A percentile compares a stretch with the other conserved stretches of the same genome.
Conservation (phyloP, 2,113 vertebrate species). For the Lonchura striata region DNA sequence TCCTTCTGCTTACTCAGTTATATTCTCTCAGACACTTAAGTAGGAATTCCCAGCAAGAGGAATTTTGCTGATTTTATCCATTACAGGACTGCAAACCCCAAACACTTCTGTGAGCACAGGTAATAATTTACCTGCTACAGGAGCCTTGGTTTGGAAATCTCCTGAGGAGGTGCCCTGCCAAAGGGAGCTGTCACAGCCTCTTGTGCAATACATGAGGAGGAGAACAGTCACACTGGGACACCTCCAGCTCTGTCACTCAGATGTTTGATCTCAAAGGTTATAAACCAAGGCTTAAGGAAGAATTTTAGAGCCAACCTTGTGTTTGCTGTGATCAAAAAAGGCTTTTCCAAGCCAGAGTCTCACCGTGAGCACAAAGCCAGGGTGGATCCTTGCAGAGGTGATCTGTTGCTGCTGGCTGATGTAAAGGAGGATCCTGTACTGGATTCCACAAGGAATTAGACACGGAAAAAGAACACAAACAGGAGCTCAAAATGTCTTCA, state of each 20-base stretch:
- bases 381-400: conserved; percentile 82
- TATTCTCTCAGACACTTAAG: background rate
- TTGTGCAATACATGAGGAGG: background rate
- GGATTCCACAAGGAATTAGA: conserved; percentile 57
- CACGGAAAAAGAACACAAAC: background rate
- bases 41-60: background rate
- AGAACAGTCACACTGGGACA: background rate
- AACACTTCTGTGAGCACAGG: background rate
- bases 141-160: rapidly evolving
- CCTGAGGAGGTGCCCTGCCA: background rate
- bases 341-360: conserved; percentile 22
- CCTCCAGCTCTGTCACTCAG: background rate
- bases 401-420: conserved; percentile 92
- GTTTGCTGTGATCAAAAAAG: background rate
- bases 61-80: background rate
- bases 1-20: background rate
- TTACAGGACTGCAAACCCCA: background rate
- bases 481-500: background rate
- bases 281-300: background rate
- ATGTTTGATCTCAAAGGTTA: background rate
- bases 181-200: background rate
- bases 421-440: conserved; percentile 96
- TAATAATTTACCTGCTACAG: background rate
- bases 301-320: background rate
- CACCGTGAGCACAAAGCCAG: conserved; percentile 88